Evolutionary conservation across 2,797 vertebrate genomes (phyloP).

Genomic region (Pogonophryne albipinna): DNA sequence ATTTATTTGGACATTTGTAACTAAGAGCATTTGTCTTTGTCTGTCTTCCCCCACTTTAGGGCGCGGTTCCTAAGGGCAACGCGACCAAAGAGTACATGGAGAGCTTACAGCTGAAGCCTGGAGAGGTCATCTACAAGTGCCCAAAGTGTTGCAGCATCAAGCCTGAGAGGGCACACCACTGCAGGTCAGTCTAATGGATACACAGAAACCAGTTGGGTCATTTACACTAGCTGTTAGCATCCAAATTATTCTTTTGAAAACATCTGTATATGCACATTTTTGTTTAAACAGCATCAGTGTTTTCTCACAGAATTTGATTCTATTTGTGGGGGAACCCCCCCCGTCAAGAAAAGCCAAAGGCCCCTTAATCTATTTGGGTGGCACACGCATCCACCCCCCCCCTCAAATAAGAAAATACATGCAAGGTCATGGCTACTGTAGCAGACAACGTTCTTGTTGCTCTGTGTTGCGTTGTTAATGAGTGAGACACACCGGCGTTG

Average conservation of each 20-base stretch:
- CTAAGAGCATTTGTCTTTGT: conserved; percentile 6
- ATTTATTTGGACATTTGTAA: conserved; percentile 10
- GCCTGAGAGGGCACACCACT: conserved; percentile 97
- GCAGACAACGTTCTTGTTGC: too few species aligned
- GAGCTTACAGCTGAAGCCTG: conserved; percentile 95
- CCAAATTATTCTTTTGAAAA: neutral
- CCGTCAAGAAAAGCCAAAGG: too few species aligned
- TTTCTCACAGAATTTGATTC: too few species aligned
- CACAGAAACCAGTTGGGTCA: neutral
- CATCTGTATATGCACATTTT: neutral
- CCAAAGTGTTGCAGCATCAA: conserved; percentile 99
- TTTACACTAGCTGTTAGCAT: neutral
- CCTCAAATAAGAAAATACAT: too few species aligned
- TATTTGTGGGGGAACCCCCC: too few species aligned
- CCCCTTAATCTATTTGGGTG: too few species aligned
- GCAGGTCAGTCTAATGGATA: conserved; percentile 86
- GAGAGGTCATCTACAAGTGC: conserved; percentile 99
- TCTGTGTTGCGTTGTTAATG: too few species aligned
- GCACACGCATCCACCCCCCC: too few species aligned
- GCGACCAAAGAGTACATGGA: conserved; percentile 99
- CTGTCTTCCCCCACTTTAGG: conserved; percentile 78
- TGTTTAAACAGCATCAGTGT: neutral
- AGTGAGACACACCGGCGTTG: too few species aligned
- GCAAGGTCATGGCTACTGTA: too few species aligned
- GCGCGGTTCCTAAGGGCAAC: conserved; percentile 97